Percentiles rank a stretch among this genome's conserved stretches.
Conservation (phyloP, 2,888 invertebrate genomes). For the Maniola hyperantus region DNA sequence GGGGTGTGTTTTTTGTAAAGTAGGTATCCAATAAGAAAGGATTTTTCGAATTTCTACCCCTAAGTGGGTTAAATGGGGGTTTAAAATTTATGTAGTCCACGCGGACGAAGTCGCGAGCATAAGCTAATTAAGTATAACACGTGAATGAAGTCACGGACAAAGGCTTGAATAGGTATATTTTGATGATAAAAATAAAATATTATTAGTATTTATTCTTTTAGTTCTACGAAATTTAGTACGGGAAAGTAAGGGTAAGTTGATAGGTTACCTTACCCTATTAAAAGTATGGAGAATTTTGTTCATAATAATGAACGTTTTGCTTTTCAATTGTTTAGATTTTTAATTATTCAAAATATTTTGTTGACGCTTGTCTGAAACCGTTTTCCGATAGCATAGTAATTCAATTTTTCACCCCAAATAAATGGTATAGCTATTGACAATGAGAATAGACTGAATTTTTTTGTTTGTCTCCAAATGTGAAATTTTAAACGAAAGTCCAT, state of each 20-base stretch:
- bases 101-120: too few relatives aligned
- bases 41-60: too few relatives aligned
- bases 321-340: slow-evolving; percentile 12
- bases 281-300: background rate
- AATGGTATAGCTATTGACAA: slow-evolving; percentile 20
- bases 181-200: background rate
- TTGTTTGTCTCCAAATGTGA: slow-evolving; percentile 39
- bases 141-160: background rate
- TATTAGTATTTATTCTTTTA: background rate
- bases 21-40: too few relatives aligned
- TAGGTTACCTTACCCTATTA: too few relatives aligned
- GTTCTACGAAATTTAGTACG: background rate
- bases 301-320: background rate
- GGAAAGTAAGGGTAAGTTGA: background rate
- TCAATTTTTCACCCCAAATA: slow-evolving; percentile 42
- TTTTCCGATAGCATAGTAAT: slow-evolving; percentile 38
- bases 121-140: too few relatives aligned
- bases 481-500: background rate
- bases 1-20: too few relatives aligned
- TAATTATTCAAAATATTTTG: slow-evolving; percentile 18
- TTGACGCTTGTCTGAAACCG: slow-evolving; percentile 31
- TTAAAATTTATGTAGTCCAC: too few relatives aligned
- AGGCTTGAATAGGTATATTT: background rate
- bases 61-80: too few relatives aligned
- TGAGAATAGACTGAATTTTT: slow-evolving; percentile 44